Evolutionary conservation across 1,140 invertebrate species (phyloP), one percentile per base, ranked within the genome.

Genomic region (Temnothorax curvispinosus): DNA sequence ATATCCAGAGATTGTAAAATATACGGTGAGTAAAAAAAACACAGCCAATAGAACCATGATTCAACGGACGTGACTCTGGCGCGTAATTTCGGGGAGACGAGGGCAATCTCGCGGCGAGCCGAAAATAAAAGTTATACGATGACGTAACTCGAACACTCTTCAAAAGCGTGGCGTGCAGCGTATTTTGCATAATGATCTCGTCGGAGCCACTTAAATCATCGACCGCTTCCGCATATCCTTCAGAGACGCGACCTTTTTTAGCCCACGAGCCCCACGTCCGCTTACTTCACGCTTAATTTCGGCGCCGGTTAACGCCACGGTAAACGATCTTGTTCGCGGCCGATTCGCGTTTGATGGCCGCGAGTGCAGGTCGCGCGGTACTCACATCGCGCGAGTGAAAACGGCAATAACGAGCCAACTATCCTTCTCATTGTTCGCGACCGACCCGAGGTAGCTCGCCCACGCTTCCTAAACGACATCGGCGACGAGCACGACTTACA

Each of bases 341-440:
- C 38, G 56, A 62, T 38, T 67, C 64, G 47, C 60, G 44, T 38
- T 50, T 44, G 64, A 81, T n/a, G 21, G 65, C 21, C 27, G 21
- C 27, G 67, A 58, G 67, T 47, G 72, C 71, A 47, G 71, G 41
- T 84, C 78, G 52, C 78, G 35, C 44, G 38, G 6, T 50, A 27
- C 18, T 84, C 81, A 11, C 67, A 62, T 62, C 71, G 4, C 60
- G 67, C 52, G 52, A 89, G 41, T 21, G 67, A 87, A 27, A 27
- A 32, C 44, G 54, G 21, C 82, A 75, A 78, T 86, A 88, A 88
- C 72, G 87, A 91, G 72, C 78, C 56, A 52, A 80, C 90, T 85
- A 77, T 80, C 44, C 6, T 6, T 75, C 60, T 85, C 87, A 93
- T 93, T 93, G 92, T 93, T 89, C 89, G 88, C 27, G 27, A 27